Evolutionary conservation across 2,888 invertebrate species (phyloP), one percentile per base, ranked within the genome.

Genomic region (Lysandra bellargus): DNA sequence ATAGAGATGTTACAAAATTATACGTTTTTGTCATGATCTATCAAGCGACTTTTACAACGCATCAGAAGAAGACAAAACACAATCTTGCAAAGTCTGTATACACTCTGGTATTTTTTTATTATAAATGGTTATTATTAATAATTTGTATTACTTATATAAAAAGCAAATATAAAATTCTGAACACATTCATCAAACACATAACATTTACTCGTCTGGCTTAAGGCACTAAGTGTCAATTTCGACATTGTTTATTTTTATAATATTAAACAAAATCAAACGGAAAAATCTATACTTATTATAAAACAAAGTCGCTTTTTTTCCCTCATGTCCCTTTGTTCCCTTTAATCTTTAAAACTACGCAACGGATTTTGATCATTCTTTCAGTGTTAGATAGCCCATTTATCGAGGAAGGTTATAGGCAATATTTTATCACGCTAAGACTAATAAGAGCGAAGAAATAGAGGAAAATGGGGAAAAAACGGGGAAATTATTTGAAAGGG

Each of bases 201-300:
- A 75, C 49, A 57, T 30, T n/a, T 12, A 53, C 57, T 33, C 33
- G 14, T 53, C 30, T 53, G 57, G 49, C 76, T 2, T 76, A 76
- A 76, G 76, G 76, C 76, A 76, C 76, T 75, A 57, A 33, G 57
- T 76, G 76, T 53, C 76, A 5, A 5, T 76, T 37, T 53, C 14
- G 40, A 73, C 33, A 33, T 2, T 40, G 5, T 73, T 17, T 5
- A 23, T 49, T 75, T 12, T 75, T n/a, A 49, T 49, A 30, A 44
- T 23, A 23, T 44, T 40, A 17, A 74, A 4, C 69, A 33, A 69
- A 33, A 69, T 69, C 4, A 33, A 69, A 69, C 30, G 12, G 33
- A 69, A 69, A 69, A 12, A 14, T 23, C 23, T 23, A 23, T 23
- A 23, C 23, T 23, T 23, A 23, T 23, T 23, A 23, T 23, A 23